A percentile compares a stretch with the other conserved stretches of the same genome.
Conservation (phyloP, 2,888 invertebrate species). For the Acanthosoma haemorrhoidale region DNA sequence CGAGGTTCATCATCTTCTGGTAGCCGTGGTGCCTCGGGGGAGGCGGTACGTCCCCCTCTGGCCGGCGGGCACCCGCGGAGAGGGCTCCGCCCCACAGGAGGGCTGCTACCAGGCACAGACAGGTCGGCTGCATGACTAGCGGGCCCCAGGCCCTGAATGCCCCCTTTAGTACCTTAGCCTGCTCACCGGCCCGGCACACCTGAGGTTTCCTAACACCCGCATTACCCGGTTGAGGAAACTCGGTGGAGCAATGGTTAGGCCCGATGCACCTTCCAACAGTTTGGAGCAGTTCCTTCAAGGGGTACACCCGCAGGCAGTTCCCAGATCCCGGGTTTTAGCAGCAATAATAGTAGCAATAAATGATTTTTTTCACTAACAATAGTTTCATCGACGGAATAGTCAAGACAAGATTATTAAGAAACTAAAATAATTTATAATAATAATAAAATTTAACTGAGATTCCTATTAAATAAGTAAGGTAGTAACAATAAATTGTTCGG, state of each 20-base stretch:
- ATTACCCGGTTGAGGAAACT: background rate
- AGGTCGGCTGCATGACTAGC: background rate
- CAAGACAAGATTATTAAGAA: no score
- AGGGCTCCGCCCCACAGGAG: background rate
- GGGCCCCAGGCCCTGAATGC: background rate
- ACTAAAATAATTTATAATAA: no score
- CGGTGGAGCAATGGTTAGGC: background rate
- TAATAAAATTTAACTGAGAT: no score
- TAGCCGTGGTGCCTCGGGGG: slow-evolving; percentile 43
- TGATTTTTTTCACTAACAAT: no score
- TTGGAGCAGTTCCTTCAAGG: background rate
- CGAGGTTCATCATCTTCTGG: slow-evolving; percentile 39
- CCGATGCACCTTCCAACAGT: background rate
- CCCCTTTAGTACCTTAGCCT: slow-evolving; percentile 20
- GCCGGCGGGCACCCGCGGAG: background rate
- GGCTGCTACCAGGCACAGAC: background rate
- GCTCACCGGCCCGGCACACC: background rate
- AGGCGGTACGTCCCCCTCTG: slow-evolving; percentile 38
- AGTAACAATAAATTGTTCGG: no score
- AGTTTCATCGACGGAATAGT: no score
- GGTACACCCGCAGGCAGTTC: no score
- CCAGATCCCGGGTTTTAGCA: no score
- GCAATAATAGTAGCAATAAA: no score
- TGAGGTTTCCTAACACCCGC: background rate
- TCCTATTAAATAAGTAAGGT: no score